Evolutionary conservation across 2,113 vertebrate genomes (phyloP).

Genomic region (Ctenodactylus gundi): DNA sequence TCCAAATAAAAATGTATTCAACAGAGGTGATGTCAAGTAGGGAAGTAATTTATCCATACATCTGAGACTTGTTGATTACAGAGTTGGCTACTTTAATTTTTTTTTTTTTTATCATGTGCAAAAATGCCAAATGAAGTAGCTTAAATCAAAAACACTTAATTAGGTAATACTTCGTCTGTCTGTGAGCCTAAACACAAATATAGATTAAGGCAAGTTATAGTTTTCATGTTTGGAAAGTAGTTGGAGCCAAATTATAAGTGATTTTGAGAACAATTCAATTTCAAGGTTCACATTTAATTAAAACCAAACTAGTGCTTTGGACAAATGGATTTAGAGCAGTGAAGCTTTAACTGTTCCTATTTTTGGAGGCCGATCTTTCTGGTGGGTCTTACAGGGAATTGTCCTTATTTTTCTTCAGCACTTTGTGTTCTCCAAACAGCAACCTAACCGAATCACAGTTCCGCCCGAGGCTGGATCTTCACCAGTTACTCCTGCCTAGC

Average conservation of each 20-base stretch:
- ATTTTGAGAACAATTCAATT: background rate
- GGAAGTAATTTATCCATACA: slow-evolving; percentile 14
- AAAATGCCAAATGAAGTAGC: background rate
- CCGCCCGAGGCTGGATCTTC: background rate
- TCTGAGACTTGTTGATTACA: background rate
- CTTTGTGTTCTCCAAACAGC: background rate
- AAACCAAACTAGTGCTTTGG: slow-evolving; percentile 39
- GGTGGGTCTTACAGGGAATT: background rate
- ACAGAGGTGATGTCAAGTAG: slow-evolving; percentile 26
- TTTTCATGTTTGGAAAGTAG: slow-evolving; percentile 3
- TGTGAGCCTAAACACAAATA: slow-evolving; percentile 12
- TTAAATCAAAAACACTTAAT: background rate
- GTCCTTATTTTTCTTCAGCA: background rate
- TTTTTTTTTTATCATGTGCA: slow-evolving; percentile 12
- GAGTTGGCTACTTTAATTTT: slow-evolving; percentile 15
- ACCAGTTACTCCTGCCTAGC: background rate
- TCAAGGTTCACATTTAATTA: slow-evolving; percentile 26
- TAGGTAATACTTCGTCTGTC: background rate
- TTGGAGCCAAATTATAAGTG: background rate
- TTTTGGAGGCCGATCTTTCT: background rate
- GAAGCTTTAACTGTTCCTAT: background rate
- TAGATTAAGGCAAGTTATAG: slow-evolving; percentile 35
- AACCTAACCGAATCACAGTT: background rate
- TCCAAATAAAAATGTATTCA: slow-evolving; percentile 13
- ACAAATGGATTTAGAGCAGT: background rate